Percentiles rank a stretch among this genome's conserved stretches.
phyloP scores from a whole-genome alignment of 2,113 vertebrate genomes.

The Heterochromis multidens region DNA sequence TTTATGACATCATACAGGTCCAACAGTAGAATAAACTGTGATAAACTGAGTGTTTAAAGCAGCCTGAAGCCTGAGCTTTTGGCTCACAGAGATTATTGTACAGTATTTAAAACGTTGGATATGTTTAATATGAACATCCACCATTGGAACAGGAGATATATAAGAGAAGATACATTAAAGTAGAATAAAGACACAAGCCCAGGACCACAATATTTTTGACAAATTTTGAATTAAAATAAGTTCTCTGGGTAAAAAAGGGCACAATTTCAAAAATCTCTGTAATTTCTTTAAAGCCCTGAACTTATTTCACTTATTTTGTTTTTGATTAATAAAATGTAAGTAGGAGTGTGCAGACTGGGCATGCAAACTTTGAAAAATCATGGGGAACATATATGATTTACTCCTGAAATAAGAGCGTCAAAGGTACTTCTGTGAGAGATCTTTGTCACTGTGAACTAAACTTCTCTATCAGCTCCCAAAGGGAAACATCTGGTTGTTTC shows the following conservation, averaged over 20 bases:
- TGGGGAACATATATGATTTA: rapidly evolving
- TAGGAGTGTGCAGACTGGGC: neutral
- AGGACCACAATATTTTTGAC: neutral
- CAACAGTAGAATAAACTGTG: neutral
- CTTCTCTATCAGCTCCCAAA: neutral
- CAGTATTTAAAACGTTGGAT: neutral
- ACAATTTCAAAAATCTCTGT: neutral
- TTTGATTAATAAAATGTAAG: neutral
- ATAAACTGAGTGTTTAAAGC: too few species aligned
- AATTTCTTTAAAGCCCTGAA: too few species aligned
- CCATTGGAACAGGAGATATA: rapidly evolving
- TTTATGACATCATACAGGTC: neutral
- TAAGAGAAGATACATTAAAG: neutral
- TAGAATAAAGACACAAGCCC: neutral
- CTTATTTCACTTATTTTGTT: neutral
- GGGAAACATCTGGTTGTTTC: neutral
- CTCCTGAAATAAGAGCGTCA: neutral
- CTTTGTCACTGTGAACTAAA: neutral
- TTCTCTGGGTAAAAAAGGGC: neutral
- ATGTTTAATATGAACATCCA: neutral
- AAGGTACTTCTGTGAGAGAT: neutral
- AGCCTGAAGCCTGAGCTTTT: too few species aligned
- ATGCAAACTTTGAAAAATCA: neutral
- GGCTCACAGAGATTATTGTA: too few species aligned
- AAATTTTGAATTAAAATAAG: neutral